These are phyloP conservation scores for Heliothis virescens DNA, from an alignment of 1,140 invertebrate species.

Conservation along the genomic window DNA sequence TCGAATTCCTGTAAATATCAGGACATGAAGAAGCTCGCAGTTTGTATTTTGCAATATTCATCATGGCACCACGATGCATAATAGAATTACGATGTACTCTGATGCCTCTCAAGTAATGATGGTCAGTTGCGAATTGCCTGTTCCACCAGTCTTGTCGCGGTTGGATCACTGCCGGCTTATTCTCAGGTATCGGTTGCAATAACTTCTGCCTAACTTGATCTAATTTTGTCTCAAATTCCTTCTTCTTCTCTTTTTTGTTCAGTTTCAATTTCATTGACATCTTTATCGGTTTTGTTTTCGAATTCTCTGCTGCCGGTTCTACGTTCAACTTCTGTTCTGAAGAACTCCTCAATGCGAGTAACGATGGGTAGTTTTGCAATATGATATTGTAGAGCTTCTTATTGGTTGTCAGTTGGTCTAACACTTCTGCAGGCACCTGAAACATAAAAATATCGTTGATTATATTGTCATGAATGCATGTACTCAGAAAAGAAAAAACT, in stretches of 20 bases:
- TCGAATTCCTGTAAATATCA: slow-evolving; percentile 95
- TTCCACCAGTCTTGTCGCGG: slow-evolving; percentile 85
- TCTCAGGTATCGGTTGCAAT: slow-evolving; percentile 79
- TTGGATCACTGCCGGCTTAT: slow-evolving; percentile 69
- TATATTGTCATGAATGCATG: not conserved
- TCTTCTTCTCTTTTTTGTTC: slow-evolving; percentile 81
- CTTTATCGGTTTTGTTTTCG: slow-evolving; percentile 85
- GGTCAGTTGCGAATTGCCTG: slow-evolving; percentile 87
- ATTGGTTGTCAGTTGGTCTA: slow-evolving; percentile 89
- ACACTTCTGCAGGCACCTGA: slow-evolving; percentile 90
- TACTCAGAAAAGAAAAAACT: not conserved
- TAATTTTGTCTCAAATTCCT: slow-evolving; percentile 78
- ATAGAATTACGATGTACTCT: slow-evolving; percentile 92
- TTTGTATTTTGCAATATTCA: slow-evolving; percentile 93
- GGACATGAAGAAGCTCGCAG: slow-evolving; percentile 95
- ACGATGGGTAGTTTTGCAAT: slow-evolving; percentile 90
- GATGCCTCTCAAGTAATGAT: slow-evolving; percentile 92
- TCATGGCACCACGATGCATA: slow-evolving; percentile 93
- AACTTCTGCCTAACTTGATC: slow-evolving; percentile 74
- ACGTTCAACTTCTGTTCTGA: slow-evolving; percentile 88
- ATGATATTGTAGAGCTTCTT: slow-evolving; percentile 90
- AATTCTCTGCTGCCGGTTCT: slow-evolving; percentile 73
- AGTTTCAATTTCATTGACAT: slow-evolving; percentile 88
- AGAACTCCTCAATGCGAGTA: slow-evolving; percentile 88
- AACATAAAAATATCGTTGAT: slow-evolving; percentile 56